Conservation (phyloP, 2,888 invertebrate species). For the Drosophila demipolita region DNA sequence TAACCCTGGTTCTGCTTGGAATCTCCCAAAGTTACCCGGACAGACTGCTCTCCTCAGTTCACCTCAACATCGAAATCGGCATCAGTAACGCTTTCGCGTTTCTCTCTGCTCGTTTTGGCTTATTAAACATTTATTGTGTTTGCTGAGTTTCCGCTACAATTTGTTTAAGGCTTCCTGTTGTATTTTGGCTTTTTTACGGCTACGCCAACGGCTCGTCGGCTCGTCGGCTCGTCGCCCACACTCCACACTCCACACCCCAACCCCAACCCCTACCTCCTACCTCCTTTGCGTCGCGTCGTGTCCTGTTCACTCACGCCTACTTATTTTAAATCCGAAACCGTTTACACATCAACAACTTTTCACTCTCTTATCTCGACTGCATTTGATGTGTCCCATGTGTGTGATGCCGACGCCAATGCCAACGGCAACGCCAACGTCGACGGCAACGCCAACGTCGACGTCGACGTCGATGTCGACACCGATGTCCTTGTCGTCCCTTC, state of each 20-base stretch:
- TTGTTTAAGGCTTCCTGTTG: slow-evolving; percentile 68
- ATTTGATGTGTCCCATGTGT: slow-evolving; percentile 68
- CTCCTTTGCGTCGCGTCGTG: not conserved
- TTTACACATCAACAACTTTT: slow-evolving; percentile 70
- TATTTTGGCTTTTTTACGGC: slow-evolving; percentile 44
- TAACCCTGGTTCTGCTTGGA: slow-evolving; percentile 7
- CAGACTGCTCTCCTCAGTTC: slow-evolving; percentile 26
- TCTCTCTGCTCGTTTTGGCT: slow-evolving; percentile 67
- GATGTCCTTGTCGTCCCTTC: not conserved
- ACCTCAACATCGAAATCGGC: slow-evolving; percentile 3
- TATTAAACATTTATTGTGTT: slow-evolving; percentile 80
- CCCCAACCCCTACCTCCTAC: not conserved
- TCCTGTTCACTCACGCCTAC: slow-evolving; percentile 50
- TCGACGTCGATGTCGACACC: not conserved
- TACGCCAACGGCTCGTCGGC: not conserved
- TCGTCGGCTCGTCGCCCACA: not conserved
- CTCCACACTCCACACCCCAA: not conserved
- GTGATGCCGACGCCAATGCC: not conserved
- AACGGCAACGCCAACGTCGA: not conserved
- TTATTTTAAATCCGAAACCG: slow-evolving; percentile 69
- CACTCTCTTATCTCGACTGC: slow-evolving; percentile 66
- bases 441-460: not conserved
- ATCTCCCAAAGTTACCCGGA: slow-evolving; percentile 1
- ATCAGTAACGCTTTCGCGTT: slow-evolving; percentile 41
- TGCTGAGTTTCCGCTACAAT: slow-evolving; percentile 76